phyloP scores from a whole-genome alignment of 2,888 invertebrate genomes.

The Bembecia ichneumoniformis region DNA sequence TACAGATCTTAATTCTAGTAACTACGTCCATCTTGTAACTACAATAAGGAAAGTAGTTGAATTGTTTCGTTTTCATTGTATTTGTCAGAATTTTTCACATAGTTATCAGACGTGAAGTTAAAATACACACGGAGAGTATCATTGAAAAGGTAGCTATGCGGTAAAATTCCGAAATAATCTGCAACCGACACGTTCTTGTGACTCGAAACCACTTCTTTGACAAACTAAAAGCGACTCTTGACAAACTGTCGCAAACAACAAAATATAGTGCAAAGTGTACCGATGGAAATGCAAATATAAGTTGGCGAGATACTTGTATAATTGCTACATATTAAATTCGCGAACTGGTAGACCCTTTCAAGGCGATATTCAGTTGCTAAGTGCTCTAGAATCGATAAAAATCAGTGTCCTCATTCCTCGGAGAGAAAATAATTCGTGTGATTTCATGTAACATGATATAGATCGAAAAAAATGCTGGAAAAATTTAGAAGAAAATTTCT shows the following conservation, averaged over 20 bases:
- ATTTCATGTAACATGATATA: not conserved
- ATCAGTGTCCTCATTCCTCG: not conserved
- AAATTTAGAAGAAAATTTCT: not conserved
- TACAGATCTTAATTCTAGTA: too few species aligned
- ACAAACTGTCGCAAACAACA: not conserved
- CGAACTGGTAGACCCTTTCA: conserved; percentile 29
- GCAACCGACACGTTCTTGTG: conserved; percentile 1
- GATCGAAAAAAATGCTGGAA: too few species aligned
- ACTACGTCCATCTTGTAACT: too few species aligned
- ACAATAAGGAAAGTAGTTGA: too few species aligned
- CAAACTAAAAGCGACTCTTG: not conserved
- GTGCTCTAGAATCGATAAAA: not conserved
- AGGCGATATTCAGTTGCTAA: conserved; percentile 28
- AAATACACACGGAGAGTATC: not conserved
- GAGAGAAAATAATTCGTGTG: not conserved
- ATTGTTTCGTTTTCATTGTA: too few species aligned
- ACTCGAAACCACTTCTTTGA: conserved; percentile 5
- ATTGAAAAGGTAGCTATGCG: conserved; percentile 9
- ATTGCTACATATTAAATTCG: conserved; percentile 40
- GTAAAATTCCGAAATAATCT: conserved; percentile 14
- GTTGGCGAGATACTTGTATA: conserved; percentile 18
- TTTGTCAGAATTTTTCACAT: too few species aligned
- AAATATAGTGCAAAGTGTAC: not conserved
- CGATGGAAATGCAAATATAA: not conserved
- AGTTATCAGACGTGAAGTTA: too few species aligned